Base-by-base conservation (phyloP, 92 coral and sea anemone genomes). In the Porites rus region DNA sequence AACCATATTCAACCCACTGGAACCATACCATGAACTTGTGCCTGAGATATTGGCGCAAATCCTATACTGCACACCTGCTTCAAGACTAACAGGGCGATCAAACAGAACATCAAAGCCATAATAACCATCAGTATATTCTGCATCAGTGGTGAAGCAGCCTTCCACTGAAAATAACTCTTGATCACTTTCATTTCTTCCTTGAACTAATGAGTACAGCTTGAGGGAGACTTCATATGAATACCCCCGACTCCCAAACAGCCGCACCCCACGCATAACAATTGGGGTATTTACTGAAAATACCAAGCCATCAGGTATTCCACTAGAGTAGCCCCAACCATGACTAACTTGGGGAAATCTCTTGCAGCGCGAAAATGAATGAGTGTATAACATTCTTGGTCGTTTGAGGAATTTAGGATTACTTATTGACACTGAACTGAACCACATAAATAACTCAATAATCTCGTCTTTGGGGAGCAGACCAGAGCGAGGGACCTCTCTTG, bases 381-480 rank as follows among this genome's bases (percentile, higher is more conserved):
- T 12, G 25, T 38, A 14, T 38, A 74, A 22, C 18, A 56, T 54
- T 10, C 88, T 76, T 53, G 81, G 83, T 2, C 75, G 75, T 65
- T 75, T 65, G 22, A 79, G 1, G 51, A 71, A 84, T 84, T 65
- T 84, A 13, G 76, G 66, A 38, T 56, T 10, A 28, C 46, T 56
- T 0, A 74, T 66, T 22, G 88, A 21, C 7, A 74, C 88, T 16
- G 74, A 50, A 21, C 73, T 89, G 10, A 85, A 78, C 58, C 77
- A 76, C 60, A 75, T 65, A 65, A 75, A 89, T 63, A 89, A 60
- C 7, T 74, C 64, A 6, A 84, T 68, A 25, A 78, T 43, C 19
- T 89, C 92, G 25, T 89, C 86, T 31, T 77, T 79, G 58, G 81
- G 43, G 10, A 90, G 79, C 5, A 90, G 82, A n/a, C 88, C 90